Evolutionary conservation across 2,113 vertebrate species (phyloP), one percentile per base, ranked within the genome.

Genomic region (Morone chrysops): DNA sequence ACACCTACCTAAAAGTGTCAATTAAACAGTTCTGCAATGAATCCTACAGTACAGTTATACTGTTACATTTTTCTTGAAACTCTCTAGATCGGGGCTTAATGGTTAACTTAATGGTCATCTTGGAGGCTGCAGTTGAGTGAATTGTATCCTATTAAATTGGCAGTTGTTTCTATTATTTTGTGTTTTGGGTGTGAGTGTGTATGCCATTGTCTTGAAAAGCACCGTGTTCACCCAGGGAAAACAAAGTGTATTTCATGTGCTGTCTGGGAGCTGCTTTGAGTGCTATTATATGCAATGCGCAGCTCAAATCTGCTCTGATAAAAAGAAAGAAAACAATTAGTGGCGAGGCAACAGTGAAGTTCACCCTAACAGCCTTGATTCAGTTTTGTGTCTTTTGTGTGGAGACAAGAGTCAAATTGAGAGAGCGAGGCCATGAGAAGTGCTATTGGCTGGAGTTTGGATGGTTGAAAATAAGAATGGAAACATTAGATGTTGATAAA

Each of bases 281-380:
- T 48, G 77, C 62, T 62, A 61, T 22, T 56, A 84, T 51, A 66
- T 68, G 11, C 57, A 13, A 16, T 40, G 71, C 17, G 41, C 60
- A 66, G 63, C 74, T 76, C 18, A 6, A 68, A 70, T n/a, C 70
- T 53, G 74, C 82, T 81, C 76, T 72, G 84, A 83, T 86, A 84
- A 92, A 89, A 85, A 69, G 75, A 88, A 87, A 85, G 81, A 76
- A 90, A 91, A 83, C 78, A 87, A 31, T 45, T 17, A 13, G n/a
- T 3, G 47, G 43, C 63, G 66, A 81, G 50, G 60, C 67, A 47
- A 48, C 54, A 2, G 8, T 85, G 83, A 88, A 43, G 66, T n/a
- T 25, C 60, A 60, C 53, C 10, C 57, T 8, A 8, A 53, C 71
- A 82, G 61, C 83, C 81, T 85, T 83, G 78, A 75, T 78, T 25